Base-by-base conservation (phyloP, 2,888 invertebrate species). In the Conistra vaccinii region DNA sequence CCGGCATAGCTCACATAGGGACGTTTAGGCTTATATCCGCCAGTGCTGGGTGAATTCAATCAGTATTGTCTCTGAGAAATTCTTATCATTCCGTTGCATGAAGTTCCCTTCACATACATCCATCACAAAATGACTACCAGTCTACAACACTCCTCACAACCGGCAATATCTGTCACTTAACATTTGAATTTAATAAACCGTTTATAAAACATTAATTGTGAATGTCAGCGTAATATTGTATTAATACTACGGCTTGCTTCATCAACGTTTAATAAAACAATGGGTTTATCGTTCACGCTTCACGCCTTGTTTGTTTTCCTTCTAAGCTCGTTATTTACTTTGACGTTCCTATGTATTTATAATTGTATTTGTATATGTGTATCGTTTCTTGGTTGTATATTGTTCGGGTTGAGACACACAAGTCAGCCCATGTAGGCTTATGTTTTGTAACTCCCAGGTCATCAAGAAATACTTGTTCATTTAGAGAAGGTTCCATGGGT, bases 181-280 rank as follows among this genome's bases (percentile, higher is more conserved):
- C 57, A 26, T 63, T 73, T 69, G 29, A 61, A 78, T 82, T 73
- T 58, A 76, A 76, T 76, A 69, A 76, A 66, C 77, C 39, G 67
- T 78, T 65, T 62, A 72, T 73, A 78, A 74, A 78, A 77, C 63
- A 73, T 78, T 78, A 79, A 84, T 87, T 70, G 57, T 67, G 35
- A 83, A 79, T 82, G 74, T 83, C 83, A 84, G 73, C 72, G 55
- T 62, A 78, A 79, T 72, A 75, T 75, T 78, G 62, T 80, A 69
- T 79, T 76, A 84, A 78, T 76, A 73, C 77, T 74, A 72, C 69
- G 55, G 60, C 71, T 73, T 57, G 68, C 65, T 78, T 79, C 67
- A 79, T 86, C 68, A 84, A 58, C 73, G 35, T 86, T 84, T 81
- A 84, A 86, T 87, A 86, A 86, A 83, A 83, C 69, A 87, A 76